Base-by-base conservation (phyloP, 2,113 vertebrate genomes). In the Cochlearius cochlearius region DNA sequence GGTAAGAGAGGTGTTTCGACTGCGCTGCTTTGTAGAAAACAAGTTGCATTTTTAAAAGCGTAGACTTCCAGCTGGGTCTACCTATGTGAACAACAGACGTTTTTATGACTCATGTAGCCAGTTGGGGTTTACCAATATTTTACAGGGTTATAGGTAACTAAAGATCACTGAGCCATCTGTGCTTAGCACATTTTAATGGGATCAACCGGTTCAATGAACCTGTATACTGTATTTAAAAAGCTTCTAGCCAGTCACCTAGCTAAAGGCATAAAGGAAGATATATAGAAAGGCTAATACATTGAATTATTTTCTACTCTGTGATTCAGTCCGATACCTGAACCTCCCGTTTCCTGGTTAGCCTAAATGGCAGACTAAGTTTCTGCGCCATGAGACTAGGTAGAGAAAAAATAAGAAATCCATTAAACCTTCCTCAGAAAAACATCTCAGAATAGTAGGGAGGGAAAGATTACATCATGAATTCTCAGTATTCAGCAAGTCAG, bases 51-150 rank as follows among this genome's bases (percentile, higher is more conserved):
- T 94, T 92, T 79, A 50, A 69, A 93, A 72, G 26, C 32, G 15
- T 2, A 45, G 43, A 17, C 34, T 88, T 91, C 62, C 84, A 94
- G n/a, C 69, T 94, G 90, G 41, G 77, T 79, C 62, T 41, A 50
- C 49, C 78, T 72, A 27, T 89, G 87, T 72, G 64, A 91, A 85
- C 23, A 85, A 60, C 73, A 89, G 80, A 79, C 7, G 5, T 91
- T 94, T 95, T 72, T 58, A 58, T 91, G 77, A 90, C 58, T 89
- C n/a, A 66, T 34, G 32, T 52, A 79, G 58, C n/a, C 76, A 58
- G 11, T 58, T 89, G 84, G 49, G 74, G 36, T 91, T 96, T 94
- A 89, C 89, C 84, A 58, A 79, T 97, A 73, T 95, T 95, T 97
- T 90, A 85, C 89, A 47, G 92, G 77, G 89, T 96, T 91, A 85